Evolutionary conservation across 1,140 invertebrate genomes (phyloP).

Genomic region (Tyrophagus putrescentiae): DNA sequence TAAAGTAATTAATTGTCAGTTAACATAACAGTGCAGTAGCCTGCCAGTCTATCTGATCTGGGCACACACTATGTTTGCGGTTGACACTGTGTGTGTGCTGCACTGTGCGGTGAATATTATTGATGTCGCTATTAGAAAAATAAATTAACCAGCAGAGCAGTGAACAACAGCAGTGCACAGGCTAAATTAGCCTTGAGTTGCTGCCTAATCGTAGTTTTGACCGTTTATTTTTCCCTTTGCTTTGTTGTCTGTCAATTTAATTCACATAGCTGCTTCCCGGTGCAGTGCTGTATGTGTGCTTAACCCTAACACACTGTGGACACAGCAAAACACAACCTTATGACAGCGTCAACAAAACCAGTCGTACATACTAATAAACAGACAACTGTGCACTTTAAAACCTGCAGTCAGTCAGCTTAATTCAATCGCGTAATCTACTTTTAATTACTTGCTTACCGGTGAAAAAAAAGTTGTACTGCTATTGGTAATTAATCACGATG

Average conservation of each 20-base stretch:
- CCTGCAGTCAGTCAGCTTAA: too few species aligned
- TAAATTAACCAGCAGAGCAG: not conserved
- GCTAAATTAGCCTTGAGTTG: slow-evolving; percentile 1
- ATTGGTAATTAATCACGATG: too few species aligned
- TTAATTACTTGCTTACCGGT: too few species aligned
- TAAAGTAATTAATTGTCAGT: slow-evolving; percentile 18
- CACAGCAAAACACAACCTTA: too few species aligned
- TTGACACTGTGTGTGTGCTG: not conserved
- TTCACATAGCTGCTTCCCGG: not conserved
- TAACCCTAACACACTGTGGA: too few species aligned
- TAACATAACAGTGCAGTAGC: not conserved
- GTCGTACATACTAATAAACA: slow-evolving; percentile 10
- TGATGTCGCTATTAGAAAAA: slow-evolving; percentile 14
- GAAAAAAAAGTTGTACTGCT: too few species aligned
- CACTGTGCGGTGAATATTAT: slow-evolving; percentile 3
- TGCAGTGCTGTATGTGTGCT: too few species aligned
- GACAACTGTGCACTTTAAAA: too few species aligned
- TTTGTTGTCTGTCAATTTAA: slow-evolving; percentile 1
- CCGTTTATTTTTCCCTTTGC: not conserved
- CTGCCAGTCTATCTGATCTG: not conserved
- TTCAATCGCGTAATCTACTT: slow-evolving; percentile 3
- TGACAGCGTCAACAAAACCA: too few species aligned
- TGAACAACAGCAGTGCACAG: not conserved
- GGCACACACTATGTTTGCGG: too few species aligned
- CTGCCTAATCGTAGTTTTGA: too few species aligned